Base-by-base conservation (phyloP, 2,888 invertebrate genomes). In the Oscheius sp. region DNA sequence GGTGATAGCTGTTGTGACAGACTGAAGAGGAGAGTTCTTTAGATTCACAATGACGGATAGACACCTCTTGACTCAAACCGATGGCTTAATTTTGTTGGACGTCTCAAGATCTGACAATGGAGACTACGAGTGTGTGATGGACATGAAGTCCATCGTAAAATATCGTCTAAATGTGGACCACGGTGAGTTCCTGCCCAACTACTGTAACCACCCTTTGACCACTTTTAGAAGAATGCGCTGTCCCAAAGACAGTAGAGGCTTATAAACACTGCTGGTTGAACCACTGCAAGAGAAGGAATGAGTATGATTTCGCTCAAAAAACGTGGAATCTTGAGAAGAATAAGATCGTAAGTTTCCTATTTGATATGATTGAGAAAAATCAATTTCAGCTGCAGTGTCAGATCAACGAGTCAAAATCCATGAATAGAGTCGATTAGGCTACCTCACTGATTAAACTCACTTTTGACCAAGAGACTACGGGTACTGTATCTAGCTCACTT, bases 151-250 rank as follows among this genome's bases (percentile, higher is more conserved):
- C 1, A 50, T 68, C 8, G 37, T 68, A 12, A 68, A 68, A 31
- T 68, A 68, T 48, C 46, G 68, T n/a, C 37, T 68, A 4, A 58
- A 34, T 15, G 53, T 68, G 17, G 68, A 68, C 27, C 48, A 58
- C 17, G 68, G 68, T 68, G 17, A 15, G 46, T 63, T 50, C n/a
- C 10, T 37, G 3, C 20, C 25, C 33, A 57, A 17, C n/a, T 5
- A 3, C 33, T 5, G 15, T 4, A 33, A 33, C 33, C 17, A 3
- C 10, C 6, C 5, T 29, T 33, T 37, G n/a, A n/a, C n/a, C n/a
- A n/a, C n/a, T n/a, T n/a, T 46, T 34, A 52, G 64, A 64, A 48
- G 69, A 69, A 63, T 69, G 69, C 52, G 69, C 64, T 39, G 29
- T 63, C 1, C 69, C 69, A n/a, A 39, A 33, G 31, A 69, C 69